A percentile compares a stretch with the other conserved stretches of the same genome.
phyloP scores from a whole-genome alignment of 2,797 vertebrate species.

The Crenichthys baileyi region DNA sequence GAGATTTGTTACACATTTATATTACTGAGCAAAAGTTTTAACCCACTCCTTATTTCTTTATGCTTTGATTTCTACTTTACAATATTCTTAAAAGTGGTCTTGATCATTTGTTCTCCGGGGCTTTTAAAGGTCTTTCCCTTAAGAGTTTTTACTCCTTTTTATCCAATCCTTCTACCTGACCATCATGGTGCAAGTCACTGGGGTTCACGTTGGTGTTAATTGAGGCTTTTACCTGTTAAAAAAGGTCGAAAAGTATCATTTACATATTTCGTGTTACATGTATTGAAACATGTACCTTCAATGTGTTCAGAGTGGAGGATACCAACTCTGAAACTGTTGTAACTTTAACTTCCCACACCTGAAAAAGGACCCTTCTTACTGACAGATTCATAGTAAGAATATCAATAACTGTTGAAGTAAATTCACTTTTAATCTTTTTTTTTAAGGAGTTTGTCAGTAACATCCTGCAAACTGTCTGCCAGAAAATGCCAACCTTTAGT shows the following conservation, averaged over 20 bases:
- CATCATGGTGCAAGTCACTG: not conserved
- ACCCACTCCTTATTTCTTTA: not conserved
- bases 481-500: not conserved
- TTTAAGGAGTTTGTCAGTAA: not conserved
- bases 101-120: not conserved
- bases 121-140: not conserved
- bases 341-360: not conserved
- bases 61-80: not conserved
- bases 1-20: not conserved
- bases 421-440: not conserved
- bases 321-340: no score
- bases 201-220: not conserved
- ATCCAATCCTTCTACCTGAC: not conserved
- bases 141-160: not conserved
- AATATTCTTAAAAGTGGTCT: not conserved
- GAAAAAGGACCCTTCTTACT: not conserved
- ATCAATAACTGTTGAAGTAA: not conserved
- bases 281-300: not conserved
- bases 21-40: not conserved
- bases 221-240: not conserved
- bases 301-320: no score
- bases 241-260: not conserved
- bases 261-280: not conserved
- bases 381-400: not conserved
- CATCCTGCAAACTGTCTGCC: no score